Percentiles rank a stretch among this genome's conserved stretches.
Conservation (phyloP, 2,113 vertebrate species). For the Tragulus kanchil region DNA sequence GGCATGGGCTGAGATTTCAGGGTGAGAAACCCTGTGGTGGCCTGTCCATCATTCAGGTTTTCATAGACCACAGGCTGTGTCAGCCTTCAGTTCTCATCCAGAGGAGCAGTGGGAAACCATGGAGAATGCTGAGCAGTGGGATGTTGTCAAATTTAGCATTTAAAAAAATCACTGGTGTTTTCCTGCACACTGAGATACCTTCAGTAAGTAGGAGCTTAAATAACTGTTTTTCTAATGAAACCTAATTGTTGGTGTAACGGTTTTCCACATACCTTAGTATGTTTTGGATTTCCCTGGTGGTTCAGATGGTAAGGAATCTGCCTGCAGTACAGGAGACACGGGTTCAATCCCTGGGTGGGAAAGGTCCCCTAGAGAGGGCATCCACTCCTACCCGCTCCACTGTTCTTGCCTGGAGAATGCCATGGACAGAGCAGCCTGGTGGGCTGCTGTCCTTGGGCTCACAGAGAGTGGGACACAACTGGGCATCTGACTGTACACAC, state of each 20-base stretch:
- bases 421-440: no score
- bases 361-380: no score
- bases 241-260: neutral
- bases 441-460: no score
- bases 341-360: no score
- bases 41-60: neutral
- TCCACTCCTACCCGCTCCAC: no score
- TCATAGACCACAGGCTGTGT: rapidly evolving
- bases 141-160: neutral
- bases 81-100: neutral
- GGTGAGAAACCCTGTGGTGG: neutral
- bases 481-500: no score
- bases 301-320: no score
- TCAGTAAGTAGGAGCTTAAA: neutral
- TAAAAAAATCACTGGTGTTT: neutral
- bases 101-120: neutral
- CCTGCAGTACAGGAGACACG: no score
- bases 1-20: neutral
- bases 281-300: neutral
- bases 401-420: no score
- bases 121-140: neutral
- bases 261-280: neutral
- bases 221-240: neutral
- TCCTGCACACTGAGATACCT: neutral
- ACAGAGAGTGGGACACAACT: no score